Percentiles rank a stretch among this genome's conserved stretches.
Evolutionary conservation across 2,113 vertebrate genomes (phyloP).

Genomic region (Paradisaea rubra): DNA sequence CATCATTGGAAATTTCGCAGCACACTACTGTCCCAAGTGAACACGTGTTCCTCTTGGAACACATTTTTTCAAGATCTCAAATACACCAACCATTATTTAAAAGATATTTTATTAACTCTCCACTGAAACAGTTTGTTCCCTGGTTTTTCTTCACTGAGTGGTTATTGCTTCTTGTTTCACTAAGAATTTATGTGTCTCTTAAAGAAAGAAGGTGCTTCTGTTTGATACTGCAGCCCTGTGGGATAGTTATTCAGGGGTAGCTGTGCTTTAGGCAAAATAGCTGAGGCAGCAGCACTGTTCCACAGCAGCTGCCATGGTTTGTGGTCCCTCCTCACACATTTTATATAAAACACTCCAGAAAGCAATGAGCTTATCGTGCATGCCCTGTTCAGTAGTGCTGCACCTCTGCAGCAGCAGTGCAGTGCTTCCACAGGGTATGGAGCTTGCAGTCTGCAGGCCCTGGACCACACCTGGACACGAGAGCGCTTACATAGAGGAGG

Average conservation of each 20-base stretch:
- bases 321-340: accelerated
- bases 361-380: accelerated
- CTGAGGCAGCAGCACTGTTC: neutral
- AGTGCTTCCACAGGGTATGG: neutral
- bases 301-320: neutral
- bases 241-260: neutral
- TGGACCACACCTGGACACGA: accelerated
- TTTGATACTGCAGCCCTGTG: accelerated
- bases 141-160: neutral
- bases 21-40: neutral
- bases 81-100: neutral
- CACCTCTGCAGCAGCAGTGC: neutral
- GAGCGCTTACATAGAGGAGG: neutral
- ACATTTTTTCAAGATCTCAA: neutral
- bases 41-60: neutral
- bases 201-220: neutral
- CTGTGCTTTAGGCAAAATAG: neutral
- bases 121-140: neutral
- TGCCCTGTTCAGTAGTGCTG: neutral
- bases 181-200: neutral
- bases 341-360: neutral
- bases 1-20: neutral
- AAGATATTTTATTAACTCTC: neutral
- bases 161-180: neutral
- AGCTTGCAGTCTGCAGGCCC: neutral